These are phyloP conservation scores for Eremobia ochroleuca DNA, from an alignment of 2,888 invertebrate genomes.

Conservation along the genomic window DNA sequence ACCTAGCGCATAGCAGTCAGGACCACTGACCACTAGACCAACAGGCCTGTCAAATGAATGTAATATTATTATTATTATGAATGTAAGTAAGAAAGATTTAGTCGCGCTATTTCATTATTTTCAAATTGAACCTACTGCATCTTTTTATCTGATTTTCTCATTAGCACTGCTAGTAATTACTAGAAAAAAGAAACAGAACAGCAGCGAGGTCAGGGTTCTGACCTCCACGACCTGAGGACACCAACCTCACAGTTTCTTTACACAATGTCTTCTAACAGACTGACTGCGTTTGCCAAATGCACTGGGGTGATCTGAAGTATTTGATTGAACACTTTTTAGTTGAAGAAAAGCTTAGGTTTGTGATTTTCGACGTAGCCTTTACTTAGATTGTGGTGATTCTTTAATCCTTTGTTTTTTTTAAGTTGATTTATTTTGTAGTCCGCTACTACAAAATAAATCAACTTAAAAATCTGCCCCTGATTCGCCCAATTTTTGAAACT, in stretches of 20 bases:
- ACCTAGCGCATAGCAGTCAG: too few species aligned
- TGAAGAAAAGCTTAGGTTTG: background rate
- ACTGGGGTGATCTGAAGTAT: background rate
- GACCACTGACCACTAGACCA: too few species aligned
- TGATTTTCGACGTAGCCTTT: background rate
- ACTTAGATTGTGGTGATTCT: background rate
- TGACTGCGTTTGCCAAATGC: constrained; percentile 12
- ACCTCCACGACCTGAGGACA: constrained; percentile 41
- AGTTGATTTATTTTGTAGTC: background rate
- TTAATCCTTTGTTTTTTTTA: background rate
- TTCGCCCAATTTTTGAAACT: background rate
- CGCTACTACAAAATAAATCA: too few species aligned
- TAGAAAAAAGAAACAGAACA: constrained; percentile 43
- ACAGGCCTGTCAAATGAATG: too few species aligned
- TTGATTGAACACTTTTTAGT: background rate
- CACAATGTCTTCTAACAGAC: background rate
- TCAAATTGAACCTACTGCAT: constrained; percentile 21
- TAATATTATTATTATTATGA: too few species aligned
- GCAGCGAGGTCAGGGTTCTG: constrained; percentile 29
- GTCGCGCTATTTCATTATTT: too few species aligned
- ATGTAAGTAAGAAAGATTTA: too few species aligned
- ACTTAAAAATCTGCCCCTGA: background rate
- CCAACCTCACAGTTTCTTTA: constrained; percentile 18
- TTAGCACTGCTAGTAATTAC: constrained; percentile 59
- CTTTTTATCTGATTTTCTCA: constrained; percentile 23